phyloP scores from a whole-genome alignment of 2,888 invertebrate genomes.

The Eumacrocentrus americanus region DNA sequence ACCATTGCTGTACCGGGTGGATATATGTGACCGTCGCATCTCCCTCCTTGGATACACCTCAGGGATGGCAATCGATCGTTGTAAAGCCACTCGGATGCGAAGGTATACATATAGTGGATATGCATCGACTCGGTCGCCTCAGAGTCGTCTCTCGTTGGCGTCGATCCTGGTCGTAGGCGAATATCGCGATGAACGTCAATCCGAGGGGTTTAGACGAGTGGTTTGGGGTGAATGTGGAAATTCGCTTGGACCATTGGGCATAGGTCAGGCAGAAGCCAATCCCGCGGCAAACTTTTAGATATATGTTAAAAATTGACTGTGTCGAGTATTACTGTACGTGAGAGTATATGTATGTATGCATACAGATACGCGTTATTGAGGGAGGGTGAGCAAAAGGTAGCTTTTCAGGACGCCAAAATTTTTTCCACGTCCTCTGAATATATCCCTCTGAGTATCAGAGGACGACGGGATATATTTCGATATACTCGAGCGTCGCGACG shows the following conservation, averaged over 20 bases:
- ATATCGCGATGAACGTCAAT: slow-evolving; percentile 3
- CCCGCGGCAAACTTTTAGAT: slow-evolving; percentile 49
- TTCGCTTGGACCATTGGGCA: slow-evolving; percentile 58
- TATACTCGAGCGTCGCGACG: slow-evolving; percentile 15
- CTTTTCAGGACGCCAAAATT: slow-evolving; percentile 33
- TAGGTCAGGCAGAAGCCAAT: slow-evolving; percentile 60
- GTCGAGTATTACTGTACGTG: no score
- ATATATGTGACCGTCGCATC: no score
- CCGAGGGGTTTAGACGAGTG: slow-evolving; percentile 29
- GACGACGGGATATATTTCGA: slow-evolving; percentile 25
- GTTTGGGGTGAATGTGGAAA: slow-evolving; percentile 37
- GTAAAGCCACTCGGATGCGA: neutral
- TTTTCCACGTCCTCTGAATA: slow-evolving; percentile 12
- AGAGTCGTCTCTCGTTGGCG: neutral
- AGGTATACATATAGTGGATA: neutral
- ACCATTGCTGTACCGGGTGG: no score
- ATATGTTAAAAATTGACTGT: slow-evolving; percentile 59
- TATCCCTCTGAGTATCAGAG: neutral
- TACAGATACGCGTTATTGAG: slow-evolving; percentile 9
- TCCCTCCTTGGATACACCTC: no score
- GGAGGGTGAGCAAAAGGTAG: slow-evolving; percentile 32
- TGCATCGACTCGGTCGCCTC: no score
- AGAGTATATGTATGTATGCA: neutral
- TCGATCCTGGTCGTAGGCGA: slow-evolving; percentile 17
- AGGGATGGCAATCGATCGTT: neutral